phyloP scores from a whole-genome alignment of 1,140 invertebrate species.

The Hyposmocoma kahamanoa region DNA sequence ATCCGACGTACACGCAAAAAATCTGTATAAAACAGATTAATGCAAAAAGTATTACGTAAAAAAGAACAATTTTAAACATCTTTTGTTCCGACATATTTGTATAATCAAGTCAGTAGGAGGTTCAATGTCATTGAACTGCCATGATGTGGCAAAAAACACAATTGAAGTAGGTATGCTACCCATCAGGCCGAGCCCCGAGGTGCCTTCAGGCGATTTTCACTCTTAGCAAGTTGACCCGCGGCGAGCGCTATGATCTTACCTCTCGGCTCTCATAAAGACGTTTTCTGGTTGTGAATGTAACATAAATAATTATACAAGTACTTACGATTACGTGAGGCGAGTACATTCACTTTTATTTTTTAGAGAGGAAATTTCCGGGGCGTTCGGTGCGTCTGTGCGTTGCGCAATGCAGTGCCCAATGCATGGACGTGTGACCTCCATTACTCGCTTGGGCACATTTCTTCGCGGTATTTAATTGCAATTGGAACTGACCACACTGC shows the following conservation, averaged over 20 bases:
- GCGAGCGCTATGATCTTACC: slow-evolving; percentile 13
- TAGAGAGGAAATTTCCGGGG: slow-evolving; percentile 41
- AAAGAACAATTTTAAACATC: too few relatives aligned
- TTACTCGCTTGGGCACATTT: background rate
- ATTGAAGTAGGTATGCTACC: slow-evolving; percentile 4
- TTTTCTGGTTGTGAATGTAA: slow-evolving; percentile 32
- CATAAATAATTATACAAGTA: slow-evolving; percentile 44
- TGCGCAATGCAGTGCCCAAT: slow-evolving; percentile 18
- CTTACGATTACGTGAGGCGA: slow-evolving; percentile 39
- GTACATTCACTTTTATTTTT: slow-evolving; percentile 60
- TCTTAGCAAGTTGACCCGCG: slow-evolving; percentile 9
- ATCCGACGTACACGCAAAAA: too few relatives aligned
- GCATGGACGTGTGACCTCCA: slow-evolving; percentile 20
- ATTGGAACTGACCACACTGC: too few relatives aligned
- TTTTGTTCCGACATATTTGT: too few relatives aligned
- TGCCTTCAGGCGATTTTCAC: slow-evolving; percentile 14
- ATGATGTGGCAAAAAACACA: slow-evolving; percentile 12
- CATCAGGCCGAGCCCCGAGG: background rate
- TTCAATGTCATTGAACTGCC: slow-evolving; percentile 31
- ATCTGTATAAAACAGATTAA: too few relatives aligned
- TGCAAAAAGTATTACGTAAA: too few relatives aligned
- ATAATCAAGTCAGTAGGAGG: background rate
- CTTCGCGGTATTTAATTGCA: too few relatives aligned
- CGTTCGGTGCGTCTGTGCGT: slow-evolving; percentile 13
- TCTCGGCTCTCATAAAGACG: slow-evolving; percentile 21